These are phyloP conservation scores for Caenorhabditis becei DNA, from an alignment of 2,888 invertebrate species.

Conservation along the genomic window DNA sequence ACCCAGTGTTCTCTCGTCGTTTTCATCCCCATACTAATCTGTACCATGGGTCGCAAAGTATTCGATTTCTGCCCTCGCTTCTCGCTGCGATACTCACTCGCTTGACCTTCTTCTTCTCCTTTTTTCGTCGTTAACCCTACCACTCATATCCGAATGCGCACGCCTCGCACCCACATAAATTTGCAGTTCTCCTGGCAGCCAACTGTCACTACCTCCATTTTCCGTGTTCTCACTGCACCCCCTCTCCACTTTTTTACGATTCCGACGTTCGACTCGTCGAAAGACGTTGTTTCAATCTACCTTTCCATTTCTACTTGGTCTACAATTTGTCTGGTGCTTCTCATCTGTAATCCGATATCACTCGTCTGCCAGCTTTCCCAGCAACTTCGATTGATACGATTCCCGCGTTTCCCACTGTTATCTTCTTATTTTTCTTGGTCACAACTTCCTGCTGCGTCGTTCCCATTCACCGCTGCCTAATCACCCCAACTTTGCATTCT, in stretches of 20 bases:
- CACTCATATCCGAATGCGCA: slow-evolving; percentile 35
- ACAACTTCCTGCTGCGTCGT: slow-evolving; percentile 18
- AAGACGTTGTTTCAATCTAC: not conserved
- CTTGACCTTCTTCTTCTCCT: slow-evolving; percentile 25
- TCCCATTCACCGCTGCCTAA: not conserved
- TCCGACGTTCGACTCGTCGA: not conserved
- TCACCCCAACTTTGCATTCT: not conserved
- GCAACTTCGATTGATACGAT: slow-evolving; percentile 7
- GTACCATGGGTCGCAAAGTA: slow-evolving; percentile 2
- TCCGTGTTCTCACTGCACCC: not conserved
- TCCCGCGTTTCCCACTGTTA: slow-evolving; percentile 25
- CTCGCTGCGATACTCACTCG: slow-evolving; percentile 11
- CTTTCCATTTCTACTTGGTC: not conserved
- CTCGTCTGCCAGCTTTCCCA: not conserved
- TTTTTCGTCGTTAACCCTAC: slow-evolving; percentile 38
- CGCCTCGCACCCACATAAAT: slow-evolving; percentile 28
- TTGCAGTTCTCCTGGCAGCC: slow-evolving; percentile 33
- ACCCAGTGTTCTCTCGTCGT: not conserved
- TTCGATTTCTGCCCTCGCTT: slow-evolving; percentile 7
- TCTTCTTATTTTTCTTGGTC: not conserved
- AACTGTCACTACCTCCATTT: slow-evolving; percentile 8
- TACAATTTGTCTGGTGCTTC: not conserved
- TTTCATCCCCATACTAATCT: slow-evolving; percentile 3
- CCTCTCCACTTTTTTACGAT: not conserved
- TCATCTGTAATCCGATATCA: slow-evolving; percentile 12